These are phyloP conservation scores for Drosophila saltans DNA, from an alignment of 1,140 invertebrate species.

Conservation along the genomic window DNA sequence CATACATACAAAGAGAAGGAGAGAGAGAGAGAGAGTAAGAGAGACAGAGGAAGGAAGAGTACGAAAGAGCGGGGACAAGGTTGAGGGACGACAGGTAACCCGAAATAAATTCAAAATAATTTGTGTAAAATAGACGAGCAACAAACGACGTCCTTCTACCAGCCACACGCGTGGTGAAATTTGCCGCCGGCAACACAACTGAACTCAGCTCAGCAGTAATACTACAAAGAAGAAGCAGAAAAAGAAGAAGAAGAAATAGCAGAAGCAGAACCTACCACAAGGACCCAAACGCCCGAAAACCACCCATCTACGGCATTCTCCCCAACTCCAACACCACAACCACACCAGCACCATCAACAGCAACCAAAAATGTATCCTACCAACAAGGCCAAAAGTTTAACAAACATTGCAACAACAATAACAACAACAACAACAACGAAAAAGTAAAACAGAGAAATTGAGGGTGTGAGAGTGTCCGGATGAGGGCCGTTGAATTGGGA, in stretches of 20 bases:
- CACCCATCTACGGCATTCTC: no score
- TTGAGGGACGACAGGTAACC: slow-evolving; percentile 52
- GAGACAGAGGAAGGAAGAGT: not conserved
- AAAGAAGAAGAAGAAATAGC: slow-evolving; percentile 23
- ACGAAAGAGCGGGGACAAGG: no score
- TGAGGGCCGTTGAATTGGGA: slow-evolving; percentile 5
- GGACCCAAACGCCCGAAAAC: no score
- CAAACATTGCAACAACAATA: slow-evolving; percentile 42
- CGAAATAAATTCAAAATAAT: slow-evolving; percentile 80
- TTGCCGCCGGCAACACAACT: slow-evolving; percentile 54
- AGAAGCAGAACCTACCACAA: slow-evolving; percentile 31
- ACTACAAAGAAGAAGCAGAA: not conserved
- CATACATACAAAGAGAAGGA: slow-evolving; percentile 24
- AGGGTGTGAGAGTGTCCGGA: not conserved
- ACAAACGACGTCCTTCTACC: slow-evolving; percentile 30
- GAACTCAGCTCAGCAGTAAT: slow-evolving; percentile 33
- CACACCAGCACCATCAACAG: slow-evolving; percentile 28
- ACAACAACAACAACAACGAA: not conserved
- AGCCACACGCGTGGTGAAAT: slow-evolving; percentile 58
- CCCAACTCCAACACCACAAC: slow-evolving; percentile 9
- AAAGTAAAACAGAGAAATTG: not conserved
- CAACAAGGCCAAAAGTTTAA: slow-evolving; percentile 68
- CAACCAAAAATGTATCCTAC: slow-evolving; percentile 54
- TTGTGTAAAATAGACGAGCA: slow-evolving; percentile 77
- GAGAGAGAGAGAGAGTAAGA: not conserved